These are phyloP conservation scores for Luffia ferchaultella DNA, from an alignment of 2,888 invertebrate species.

Conservation along the genomic window DNA sequence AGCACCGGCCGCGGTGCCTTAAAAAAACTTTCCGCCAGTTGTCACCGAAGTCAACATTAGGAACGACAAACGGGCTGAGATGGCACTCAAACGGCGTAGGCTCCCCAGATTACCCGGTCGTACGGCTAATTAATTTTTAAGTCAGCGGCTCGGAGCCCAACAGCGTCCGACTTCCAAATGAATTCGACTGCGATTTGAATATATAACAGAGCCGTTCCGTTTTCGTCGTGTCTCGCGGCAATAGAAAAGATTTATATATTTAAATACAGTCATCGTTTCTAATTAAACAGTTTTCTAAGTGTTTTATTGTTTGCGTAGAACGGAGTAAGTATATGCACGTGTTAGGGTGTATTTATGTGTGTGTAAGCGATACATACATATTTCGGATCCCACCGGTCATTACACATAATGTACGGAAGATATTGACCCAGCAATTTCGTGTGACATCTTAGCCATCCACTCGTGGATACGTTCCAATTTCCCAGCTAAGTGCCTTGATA, in stretches of 20 bases:
- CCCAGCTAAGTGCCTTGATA: background rate
- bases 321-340: background rate
- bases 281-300: background rate
- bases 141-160: conserved; percentile 42
- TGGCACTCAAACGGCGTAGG: conserved; percentile 45
- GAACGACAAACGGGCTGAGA: conserved; percentile 31
- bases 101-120: conserved; percentile 58
- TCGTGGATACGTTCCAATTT: background rate
- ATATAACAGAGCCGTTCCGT: conserved; percentile 12
- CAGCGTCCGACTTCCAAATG: conserved; percentile 42
- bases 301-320: background rate
- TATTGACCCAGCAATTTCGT: conserved; percentile 4
- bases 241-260: background rate
- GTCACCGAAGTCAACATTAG: conserved; percentile 33
- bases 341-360: background rate
- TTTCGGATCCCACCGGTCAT: background rate
- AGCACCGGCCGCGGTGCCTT: background rate
- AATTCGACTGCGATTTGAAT: conserved; percentile 48
- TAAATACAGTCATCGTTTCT: background rate
- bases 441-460: conserved; percentile 4
- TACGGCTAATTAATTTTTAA: conserved; percentile 67
- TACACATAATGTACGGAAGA: background rate
- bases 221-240: background rate
- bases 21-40: conserved; percentile 22
- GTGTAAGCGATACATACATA: background rate